Evolutionary conservation across 2,888 invertebrate genomes (phyloP), one percentile per base, ranked within the genome.

Genomic region (Panopea generosa): DNA sequence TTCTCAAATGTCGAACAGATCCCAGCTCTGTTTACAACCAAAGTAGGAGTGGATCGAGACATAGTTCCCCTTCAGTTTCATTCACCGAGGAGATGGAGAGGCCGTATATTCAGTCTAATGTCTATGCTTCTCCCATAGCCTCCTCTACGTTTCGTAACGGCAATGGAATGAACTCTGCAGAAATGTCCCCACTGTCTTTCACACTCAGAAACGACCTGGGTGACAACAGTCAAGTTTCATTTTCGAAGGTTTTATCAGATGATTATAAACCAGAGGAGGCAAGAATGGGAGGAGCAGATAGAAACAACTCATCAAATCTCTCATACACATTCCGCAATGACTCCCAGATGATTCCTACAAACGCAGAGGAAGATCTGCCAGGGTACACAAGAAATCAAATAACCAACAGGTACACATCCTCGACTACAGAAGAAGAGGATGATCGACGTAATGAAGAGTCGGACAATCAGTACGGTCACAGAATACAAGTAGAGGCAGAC

Each of bases 311-410:
- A 16, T 80, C 80, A 7, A 69, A 75, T 45, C 45, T 80, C 16
- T 76, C 76, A 14, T 73, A 73, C 47, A 80, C 80, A 29, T 77
- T 80, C 40, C 60, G 80, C 20, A 80, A 80, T 63, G 80, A 80
- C 40, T 76, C 76, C 33, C 75, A 75, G 47, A 69, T 80, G 73
- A 67, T 80, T 18, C 70, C 61, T 18, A 60, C 73, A 26, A 56
- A 73, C 55, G 70, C 45, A 11, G 62, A 65, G 7, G 80, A 80
- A 52, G 70, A 80, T 63, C 52, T 80, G 40, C 76, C 70, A 11
- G 80, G 76, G 33, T 80, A 50, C 20, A 73, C 56, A 2, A 63
- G 56, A 47, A 72, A 73, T 45, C 40, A 50, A 20, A 2, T 2
- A 50, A 14, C 2, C 20, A 22, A 20, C 20, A 20, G 22, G 2